phyloP scores from a whole-genome alignment of 2,888 invertebrate genomes.

The Drosophila helvetica region DNA sequence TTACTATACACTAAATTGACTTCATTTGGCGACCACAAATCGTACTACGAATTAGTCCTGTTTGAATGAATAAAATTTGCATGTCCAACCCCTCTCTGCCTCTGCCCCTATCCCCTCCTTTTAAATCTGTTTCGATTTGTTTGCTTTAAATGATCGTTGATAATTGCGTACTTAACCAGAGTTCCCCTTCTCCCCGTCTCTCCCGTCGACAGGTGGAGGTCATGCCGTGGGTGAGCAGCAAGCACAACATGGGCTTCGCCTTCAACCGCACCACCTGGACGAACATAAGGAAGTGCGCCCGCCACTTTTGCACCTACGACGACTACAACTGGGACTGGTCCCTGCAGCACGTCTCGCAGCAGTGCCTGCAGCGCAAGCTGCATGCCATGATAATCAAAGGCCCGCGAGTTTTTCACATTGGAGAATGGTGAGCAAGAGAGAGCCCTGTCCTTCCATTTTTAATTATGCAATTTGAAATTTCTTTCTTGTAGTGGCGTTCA shows the following conservation, averaged over 20 bases:
- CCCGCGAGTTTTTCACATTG: slow-evolving; percentile 98
- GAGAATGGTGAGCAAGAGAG: slow-evolving; percentile 92
- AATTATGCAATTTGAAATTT: neutral
- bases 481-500: slow-evolving; percentile 91
- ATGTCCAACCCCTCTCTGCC: slow-evolving; percentile 32
- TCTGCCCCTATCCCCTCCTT: slow-evolving; percentile 2
- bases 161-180: slow-evolving; percentile 5
- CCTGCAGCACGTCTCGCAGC: slow-evolving; percentile 94
- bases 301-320: slow-evolving; percentile 97
- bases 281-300: slow-evolving; percentile 90
- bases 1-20: slow-evolving; percentile 2
- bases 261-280: slow-evolving; percentile 95
- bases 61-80: slow-evolving; percentile 54
- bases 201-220: slow-evolving; percentile 90
- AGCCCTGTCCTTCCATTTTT: neutral
- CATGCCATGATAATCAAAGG: slow-evolving; percentile 95
- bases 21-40: slow-evolving; percentile 18
- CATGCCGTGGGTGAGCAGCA: slow-evolving; percentile 97
- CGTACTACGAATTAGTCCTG: neutral
- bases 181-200: neutral
- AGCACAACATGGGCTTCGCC: slow-evolving; percentile 99
- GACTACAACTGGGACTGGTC: slow-evolving; percentile 99
- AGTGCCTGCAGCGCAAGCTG: slow-evolving; percentile 90
- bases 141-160: neutral
- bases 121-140: slow-evolving; percentile 34